Percentiles rank a stretch among this genome's conserved stretches.
These are phyloP conservation scores for Atethmia centrago DNA, from an alignment of 2,888 invertebrate genomes.

Conservation along the genomic window DNA sequence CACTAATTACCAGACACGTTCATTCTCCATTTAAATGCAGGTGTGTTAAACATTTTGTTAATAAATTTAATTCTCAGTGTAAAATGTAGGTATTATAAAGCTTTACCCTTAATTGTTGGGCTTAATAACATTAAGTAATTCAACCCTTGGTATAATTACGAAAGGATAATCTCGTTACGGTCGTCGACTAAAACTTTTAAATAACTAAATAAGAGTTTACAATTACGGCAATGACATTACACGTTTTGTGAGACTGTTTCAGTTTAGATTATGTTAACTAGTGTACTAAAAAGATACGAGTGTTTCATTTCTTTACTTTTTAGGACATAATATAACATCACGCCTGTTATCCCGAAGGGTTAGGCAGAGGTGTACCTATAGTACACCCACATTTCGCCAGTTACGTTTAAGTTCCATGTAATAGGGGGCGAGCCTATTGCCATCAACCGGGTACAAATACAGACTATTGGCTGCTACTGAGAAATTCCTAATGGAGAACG, in stretches of 20 bases:
- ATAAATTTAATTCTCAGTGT: slow-evolving; percentile 47
- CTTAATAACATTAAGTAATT: slow-evolving; percentile 59
- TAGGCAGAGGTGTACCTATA: too few species aligned
- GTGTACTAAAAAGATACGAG: slow-evolving; percentile 36
- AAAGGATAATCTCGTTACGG: slow-evolving; percentile 63
- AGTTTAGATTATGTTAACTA: slow-evolving; percentile 36
- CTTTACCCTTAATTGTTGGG: slow-evolving; percentile 46
- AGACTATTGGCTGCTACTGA: too few species aligned
- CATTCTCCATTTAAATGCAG: slow-evolving; percentile 51
- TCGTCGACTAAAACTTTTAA: slow-evolving; percentile 57
- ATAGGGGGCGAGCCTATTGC: too few species aligned
- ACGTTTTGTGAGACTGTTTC: slow-evolving; percentile 42
- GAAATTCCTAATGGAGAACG: too few species aligned
- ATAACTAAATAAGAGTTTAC: slow-evolving; percentile 61
- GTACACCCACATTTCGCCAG: too few species aligned
- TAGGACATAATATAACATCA: too few species aligned
- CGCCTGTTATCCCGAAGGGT: too few species aligned
- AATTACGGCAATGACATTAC: slow-evolving; percentile 52
- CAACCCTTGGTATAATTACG: slow-evolving; percentile 61
- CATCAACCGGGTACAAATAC: too few species aligned
- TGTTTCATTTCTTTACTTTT: slow-evolving; percentile 31
- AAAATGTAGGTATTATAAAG: slow-evolving; percentile 46
- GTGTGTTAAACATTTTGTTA: slow-evolving; percentile 48
- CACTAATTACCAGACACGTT: slow-evolving; percentile 36
- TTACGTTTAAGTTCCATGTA: too few species aligned